These are phyloP conservation scores for Myopa testacea DNA, from an alignment of 2,888 invertebrate species.

Conservation along the genomic window DNA sequence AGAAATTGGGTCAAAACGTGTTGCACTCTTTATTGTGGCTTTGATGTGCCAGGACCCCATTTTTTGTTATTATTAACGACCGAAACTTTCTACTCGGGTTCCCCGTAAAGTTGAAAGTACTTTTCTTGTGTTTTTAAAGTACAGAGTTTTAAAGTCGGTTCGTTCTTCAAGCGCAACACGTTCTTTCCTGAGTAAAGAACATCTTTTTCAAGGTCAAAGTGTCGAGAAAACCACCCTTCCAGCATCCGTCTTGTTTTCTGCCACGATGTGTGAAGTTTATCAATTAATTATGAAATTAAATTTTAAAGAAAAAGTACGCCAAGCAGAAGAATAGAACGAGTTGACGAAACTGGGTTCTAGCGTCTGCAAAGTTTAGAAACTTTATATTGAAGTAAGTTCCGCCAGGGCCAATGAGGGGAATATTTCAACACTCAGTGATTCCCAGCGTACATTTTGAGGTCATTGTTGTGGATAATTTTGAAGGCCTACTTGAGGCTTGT, in stretches of 20 bases:
- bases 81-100: slow-evolving; percentile 33
- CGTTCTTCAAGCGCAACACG: neutral
- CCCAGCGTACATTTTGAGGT: too few relatives aligned
- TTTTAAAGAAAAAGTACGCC: slow-evolving; percentile 15
- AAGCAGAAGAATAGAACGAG: slow-evolving; percentile 28
- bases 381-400: neutral
- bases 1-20: slow-evolving; percentile 50
- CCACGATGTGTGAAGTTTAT: slow-evolving; percentile 36
- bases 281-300: slow-evolving; percentile 37
- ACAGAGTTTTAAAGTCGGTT: neutral
- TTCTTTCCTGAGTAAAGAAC: neutral
- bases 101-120: slow-evolving; percentile 13
- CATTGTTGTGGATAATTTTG: too few relatives aligned
- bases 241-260: too few relatives aligned
- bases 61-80: slow-evolving; percentile 44
- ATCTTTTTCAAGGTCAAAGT: slow-evolving; percentile 18
- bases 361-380: slow-evolving; percentile 31
- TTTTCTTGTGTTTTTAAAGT: neutral
- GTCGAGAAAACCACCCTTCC: too few relatives aligned
- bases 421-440: too few relatives aligned
- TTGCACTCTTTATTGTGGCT: slow-evolving; percentile 38
- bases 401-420: neutral
- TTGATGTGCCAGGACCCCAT: neutral
- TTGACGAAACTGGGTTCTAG: slow-evolving; percentile 19
- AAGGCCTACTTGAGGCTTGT: too few relatives aligned